Evolutionary conservation across 2,888 invertebrate genomes (phyloP), one percentile per base, ranked within the genome.

Genomic region (Thelaira solivaga): DNA sequence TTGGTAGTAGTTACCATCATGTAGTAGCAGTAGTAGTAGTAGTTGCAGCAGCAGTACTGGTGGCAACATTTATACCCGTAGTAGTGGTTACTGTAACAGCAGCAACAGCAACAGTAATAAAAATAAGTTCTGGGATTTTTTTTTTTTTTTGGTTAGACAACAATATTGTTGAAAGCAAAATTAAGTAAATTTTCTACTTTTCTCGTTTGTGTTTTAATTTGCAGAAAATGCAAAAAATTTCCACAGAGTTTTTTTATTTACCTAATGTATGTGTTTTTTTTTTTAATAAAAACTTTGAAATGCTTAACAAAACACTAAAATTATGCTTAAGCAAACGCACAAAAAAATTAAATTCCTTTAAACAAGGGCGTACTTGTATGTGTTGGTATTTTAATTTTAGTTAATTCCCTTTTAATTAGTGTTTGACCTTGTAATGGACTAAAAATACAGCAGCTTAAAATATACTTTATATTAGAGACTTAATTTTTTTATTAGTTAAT

Each of bases 101-200:
- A 69, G 26, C 36, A 45, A 16, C 34, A 45, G 45, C 24, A 45
- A 22, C 67, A 51, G 64, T 41, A 57, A 36, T 13, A 67, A 67
- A 43, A 49, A 59, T 36, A 7, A 34, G 18, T 36, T 34, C 11
- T 4, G 29, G 31, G 7, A 16, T 64, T 16, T 10, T 59, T 11
- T 53, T 10, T 41, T 41, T 53, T 65, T 41, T 51, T 18, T 0
- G 41, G 39, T 26, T 5, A 31, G 45, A 57, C 57, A 69, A 72
- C 67, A 73, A 73, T 68, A 68, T 73, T 72, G 67, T 72, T 77
- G 73, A 77, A 77, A 77, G 73, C 62, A 72, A 68, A 77, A 73
- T 77, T 77, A 77, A 73, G 62, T 77, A 73, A 72, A 77, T 68
- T 77, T 72, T 68, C 68, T 57, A 49, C 67, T 73, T 62, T 57